Evolutionary conservation across 2,888 invertebrate genomes (phyloP).

Genomic region (Dicranocentrus wangi): DNA sequence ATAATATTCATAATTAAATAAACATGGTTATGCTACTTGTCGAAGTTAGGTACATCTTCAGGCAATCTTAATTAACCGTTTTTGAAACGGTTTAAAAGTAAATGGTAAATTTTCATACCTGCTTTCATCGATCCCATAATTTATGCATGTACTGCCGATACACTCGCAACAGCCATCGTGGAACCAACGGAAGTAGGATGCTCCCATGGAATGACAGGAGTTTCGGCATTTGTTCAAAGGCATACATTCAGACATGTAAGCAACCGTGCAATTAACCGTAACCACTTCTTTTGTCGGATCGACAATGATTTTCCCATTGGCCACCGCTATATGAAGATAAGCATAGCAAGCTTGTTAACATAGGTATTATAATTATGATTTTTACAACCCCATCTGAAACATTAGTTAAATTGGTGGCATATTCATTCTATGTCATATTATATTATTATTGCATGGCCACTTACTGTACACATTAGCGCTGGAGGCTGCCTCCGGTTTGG

Average conservation of each 20-base stretch:
- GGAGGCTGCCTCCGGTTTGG: conserved; percentile 67
- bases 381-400: neutral
- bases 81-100: no score
- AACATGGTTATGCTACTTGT: no score
- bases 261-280: conserved; percentile 92
- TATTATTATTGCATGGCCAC: conserved; percentile 10
- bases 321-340: conserved; percentile 48
- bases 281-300: conserved; percentile 74
- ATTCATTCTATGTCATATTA: neutral
- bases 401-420: no score
- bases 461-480: conserved; percentile 67
- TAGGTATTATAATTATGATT: no score
- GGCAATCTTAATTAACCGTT: no score
- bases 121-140: conserved; percentile 91
- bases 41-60: no score
- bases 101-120: conserved; percentile 78
- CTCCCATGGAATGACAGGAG: conserved; percentile 88
- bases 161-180: conserved; percentile 97
- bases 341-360: no score
- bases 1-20: no score
- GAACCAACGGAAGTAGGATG: conserved; percentile 91
- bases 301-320: conserved; percentile 72
- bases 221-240: conserved; percentile 90
- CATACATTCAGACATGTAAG: conserved; percentile 91
- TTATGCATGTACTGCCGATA: conserved; percentile 89